Evolutionary conservation across 2,113 vertebrate genomes (phyloP).

Genomic region (Eira barbara): DNA sequence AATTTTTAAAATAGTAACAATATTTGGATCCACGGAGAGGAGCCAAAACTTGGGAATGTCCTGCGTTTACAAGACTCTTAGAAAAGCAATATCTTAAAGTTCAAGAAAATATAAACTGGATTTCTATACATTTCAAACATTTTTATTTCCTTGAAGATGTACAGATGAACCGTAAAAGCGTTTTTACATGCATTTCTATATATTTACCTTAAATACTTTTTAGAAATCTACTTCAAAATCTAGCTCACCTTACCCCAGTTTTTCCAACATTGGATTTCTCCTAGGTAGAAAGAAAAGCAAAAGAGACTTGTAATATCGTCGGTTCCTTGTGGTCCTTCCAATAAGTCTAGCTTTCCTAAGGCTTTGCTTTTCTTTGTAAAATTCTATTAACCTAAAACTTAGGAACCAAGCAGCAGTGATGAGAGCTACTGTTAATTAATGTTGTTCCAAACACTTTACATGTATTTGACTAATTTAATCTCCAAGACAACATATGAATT

Average conservation of each 20-base stretch:
- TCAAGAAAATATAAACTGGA: background rate
- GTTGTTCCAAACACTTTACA: background rate
- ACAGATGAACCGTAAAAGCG: background rate
- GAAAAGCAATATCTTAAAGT: background rate
- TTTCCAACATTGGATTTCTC: background rate
- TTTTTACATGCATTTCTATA: background rate
- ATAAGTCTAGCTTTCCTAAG: background rate
- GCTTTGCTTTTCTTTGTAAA: background rate
- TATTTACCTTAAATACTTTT: background rate
- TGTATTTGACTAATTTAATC: background rate
- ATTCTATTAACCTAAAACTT: background rate
- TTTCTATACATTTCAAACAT: background rate
- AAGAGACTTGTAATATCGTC: background rate
- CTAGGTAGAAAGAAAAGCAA: background rate
- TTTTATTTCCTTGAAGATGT: conserved; percentile 21
- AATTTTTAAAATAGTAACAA: conserved; percentile 2
- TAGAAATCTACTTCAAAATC: background rate
- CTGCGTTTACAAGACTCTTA: background rate
- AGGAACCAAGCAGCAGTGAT: background rate
- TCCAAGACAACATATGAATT: background rate
- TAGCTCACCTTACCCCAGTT: background rate
- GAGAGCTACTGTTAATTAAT: background rate
- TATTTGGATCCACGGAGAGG: background rate
- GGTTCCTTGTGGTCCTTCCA: background rate
- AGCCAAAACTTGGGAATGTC: background rate